Base-by-base conservation (phyloP, 2,888 invertebrate genomes). In the Hirtodrosophila cameraria region DNA sequence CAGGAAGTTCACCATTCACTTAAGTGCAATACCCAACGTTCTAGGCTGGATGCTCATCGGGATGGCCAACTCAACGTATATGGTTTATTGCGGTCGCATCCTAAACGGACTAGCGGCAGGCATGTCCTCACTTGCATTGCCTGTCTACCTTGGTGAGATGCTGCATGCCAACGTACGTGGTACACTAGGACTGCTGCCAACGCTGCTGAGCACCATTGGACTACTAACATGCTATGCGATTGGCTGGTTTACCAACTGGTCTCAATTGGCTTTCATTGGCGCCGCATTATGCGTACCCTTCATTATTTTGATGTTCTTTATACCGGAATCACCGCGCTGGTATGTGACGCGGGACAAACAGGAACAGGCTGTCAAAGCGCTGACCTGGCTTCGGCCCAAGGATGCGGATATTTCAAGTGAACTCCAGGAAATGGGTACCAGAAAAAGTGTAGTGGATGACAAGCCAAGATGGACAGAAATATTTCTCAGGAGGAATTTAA, bases 271-370 rank as follows among this genome's bases (percentile, higher is more conserved):
- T 13, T 48, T 84, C 0, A 55, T 75, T 2, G 64, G 66, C 18
- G 69, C 43, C n/a, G 4, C 53, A 6, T 15, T 77, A 3, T 78
- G 96, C 0, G 79, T 96, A 0, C 78, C 95, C 1, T 95, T 95
- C 66, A 93, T 93, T 0, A 71, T 92, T 0, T 89, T 94, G 0
- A 94, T 96, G 90, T 92, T 94, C 78, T 94, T 95, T 73, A 94
- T 97, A 93, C 97, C 97, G 0, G 97, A 97, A 89, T 94, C 95
- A 2, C 97, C 97, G 0, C 92, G 93, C 13, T 95, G 92, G 86
- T 91, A 93, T 42, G 91, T 95, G 38, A 11, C 43, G 11, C 94
- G 93, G 77, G 93, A 92, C 0, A 91, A 92, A 33, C 90, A 92
- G 13, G 92, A 93, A 0, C 93, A 93, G 42, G 97, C 97, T 0